A percentile compares a stretch with the other conserved stretches of the same genome.
phyloP scores from a whole-genome alignment of 2,797 vertebrate genomes.

The Agapornis canus region DNA sequence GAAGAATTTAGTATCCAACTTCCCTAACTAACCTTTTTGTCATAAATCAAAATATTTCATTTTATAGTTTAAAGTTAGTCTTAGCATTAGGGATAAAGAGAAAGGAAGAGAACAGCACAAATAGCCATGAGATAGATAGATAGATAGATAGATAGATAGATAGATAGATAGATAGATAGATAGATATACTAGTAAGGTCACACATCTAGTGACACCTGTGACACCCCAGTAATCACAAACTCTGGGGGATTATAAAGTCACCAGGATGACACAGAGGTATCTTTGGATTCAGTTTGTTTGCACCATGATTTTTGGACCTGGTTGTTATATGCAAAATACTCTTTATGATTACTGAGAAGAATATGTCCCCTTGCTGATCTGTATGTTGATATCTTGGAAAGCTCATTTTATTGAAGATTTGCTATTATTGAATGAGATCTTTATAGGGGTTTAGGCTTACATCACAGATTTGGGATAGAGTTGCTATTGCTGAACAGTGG shows the following conservation, averaged over 20 bases:
- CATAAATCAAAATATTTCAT: constrained; percentile 56
- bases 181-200: background rate
- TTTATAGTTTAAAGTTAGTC: constrained; percentile 37
- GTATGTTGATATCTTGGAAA: constrained; percentile 30
- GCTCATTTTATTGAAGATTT: constrained; percentile 9
- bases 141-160: background rate
- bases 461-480: background rate
- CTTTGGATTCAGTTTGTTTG: background rate
- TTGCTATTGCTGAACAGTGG: background rate
- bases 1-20: constrained; percentile 31
- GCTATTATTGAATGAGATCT: background rate
- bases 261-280: background rate
- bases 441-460: background rate
- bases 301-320: background rate
- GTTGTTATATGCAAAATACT: background rate
- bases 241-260: background rate
- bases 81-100: background rate
- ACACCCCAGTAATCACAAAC: background rate
- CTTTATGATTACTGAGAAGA: background rate
- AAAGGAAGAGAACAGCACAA: background rate
- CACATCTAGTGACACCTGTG: background rate
- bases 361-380: background rate
- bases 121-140: background rate
- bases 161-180: background rate
- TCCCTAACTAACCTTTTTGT: constrained; percentile 27